Base-by-base conservation (phyloP, 2,797 vertebrate species). In the Coregonus ussuriensis region DNA sequence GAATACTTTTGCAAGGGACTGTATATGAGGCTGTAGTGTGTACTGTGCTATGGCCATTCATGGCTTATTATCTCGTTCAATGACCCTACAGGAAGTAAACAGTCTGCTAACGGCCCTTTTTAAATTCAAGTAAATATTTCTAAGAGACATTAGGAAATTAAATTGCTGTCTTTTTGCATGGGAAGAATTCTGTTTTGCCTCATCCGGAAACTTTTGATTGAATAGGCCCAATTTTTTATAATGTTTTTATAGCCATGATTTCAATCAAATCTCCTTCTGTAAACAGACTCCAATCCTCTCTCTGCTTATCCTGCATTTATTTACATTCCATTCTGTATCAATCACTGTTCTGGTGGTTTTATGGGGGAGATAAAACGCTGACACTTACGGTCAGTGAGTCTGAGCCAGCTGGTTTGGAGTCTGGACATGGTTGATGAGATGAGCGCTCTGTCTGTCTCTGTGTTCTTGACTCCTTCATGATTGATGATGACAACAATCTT, bases 321-420 rank as follows among this genome's bases (percentile, higher is more conserved):
- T 54, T 56, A 31, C 16, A 4, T 33, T 72, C 52, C 29, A 33
- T 7, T 54, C 51, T 56, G 71, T 15, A 7, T 67, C 52, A 69
- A 47, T 21, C 72, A 21, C 54, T 54, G 53, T 71, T 18, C 59
- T 21, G 21, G 59, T 25, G 59, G 59, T 56, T 75, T 72, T 71
- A 18, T 13, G 52, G 69, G 68, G 74, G 80, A 41, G 41, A 33
- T 37, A 72, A 78, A 77, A 72, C n/a, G 82, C 77, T 86, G 81
- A 86, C 74, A 52, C 53, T 71, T 54, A 77, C 51, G 33, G 62
- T 41, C 4, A 69, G 73, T 3, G 62, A 75, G 14, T 56, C 41
- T 69, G 53, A 41, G 63, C 66, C 59, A 81, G 70, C 54, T 63
- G 37, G 71, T 68, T 66, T 33, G 41, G 47, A 54, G 52, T 31